A percentile compares a stretch with the other conserved stretches of the same genome.
Conservation (phyloP, 2,797 vertebrate genomes). For the Natrix natrix region DNA sequence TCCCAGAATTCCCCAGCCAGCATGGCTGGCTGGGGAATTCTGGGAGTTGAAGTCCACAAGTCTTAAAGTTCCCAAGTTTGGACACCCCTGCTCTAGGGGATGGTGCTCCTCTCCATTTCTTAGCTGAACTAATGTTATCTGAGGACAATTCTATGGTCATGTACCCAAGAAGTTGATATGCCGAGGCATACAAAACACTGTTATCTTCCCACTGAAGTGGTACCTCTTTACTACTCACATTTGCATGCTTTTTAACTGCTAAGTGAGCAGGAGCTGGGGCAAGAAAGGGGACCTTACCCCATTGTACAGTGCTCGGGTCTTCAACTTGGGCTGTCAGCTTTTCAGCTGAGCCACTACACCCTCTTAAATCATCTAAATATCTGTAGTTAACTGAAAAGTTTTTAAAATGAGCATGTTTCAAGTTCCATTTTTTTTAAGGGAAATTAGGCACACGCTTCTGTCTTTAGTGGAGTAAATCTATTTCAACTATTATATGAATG, state of each 20-base stretch:
- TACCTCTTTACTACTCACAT: background rate
- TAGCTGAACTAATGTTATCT: background rate
- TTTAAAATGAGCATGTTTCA: background rate
- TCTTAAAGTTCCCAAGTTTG: no score
- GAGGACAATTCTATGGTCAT: background rate
- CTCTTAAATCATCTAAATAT: background rate
- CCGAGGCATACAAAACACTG: rapidly evolving
- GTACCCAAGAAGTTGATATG: background rate
- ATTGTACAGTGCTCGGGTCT: background rate
- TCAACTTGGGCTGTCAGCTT: background rate
- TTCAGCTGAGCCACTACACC: background rate
- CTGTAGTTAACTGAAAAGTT: background rate
- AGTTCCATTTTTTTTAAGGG: background rate
- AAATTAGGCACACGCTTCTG: background rate
- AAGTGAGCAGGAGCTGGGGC: background rate
- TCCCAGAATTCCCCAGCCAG: no score
- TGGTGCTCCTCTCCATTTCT: background rate
- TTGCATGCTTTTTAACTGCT: background rate
- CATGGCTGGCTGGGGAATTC: no score
- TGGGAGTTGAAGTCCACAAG: no score
- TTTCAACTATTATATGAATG: background rate
- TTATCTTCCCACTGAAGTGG: background rate
- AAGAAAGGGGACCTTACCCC: background rate
- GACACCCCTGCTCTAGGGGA: background rate
- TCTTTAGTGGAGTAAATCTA: background rate